phyloP scores from a whole-genome alignment of 2,113 vertebrate species.

The Caloenas nicobarica region DNA sequence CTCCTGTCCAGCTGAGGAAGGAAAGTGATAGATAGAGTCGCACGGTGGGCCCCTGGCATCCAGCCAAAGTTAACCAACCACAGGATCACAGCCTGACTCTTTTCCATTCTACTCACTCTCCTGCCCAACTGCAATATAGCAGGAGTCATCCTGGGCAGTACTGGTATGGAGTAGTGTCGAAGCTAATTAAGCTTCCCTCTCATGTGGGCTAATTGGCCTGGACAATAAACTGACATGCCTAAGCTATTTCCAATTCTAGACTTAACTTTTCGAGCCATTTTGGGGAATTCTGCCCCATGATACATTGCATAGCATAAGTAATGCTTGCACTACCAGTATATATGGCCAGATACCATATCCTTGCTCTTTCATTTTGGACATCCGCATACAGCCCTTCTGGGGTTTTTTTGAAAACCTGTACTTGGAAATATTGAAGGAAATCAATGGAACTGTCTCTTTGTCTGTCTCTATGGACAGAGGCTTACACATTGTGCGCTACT shows the following conservation, averaged over 20 bases:
- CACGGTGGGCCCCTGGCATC: too few species aligned
- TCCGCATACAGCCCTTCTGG: not conserved
- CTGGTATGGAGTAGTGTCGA: not conserved
- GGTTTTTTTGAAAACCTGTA: not conserved
- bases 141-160: not conserved
- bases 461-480: not conserved
- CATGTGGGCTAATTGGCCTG: not conserved
- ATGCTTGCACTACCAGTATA: not conserved
- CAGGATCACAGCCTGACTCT: not conserved
- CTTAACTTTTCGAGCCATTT: not conserved
- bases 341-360: not conserved
- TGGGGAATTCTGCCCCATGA: not conserved
- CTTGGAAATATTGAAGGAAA: not conserved
- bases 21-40: not conserved
- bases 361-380: not conserved
- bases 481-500: not conserved
- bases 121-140: not conserved
- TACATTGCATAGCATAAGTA: not conserved
- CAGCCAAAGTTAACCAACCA: too few species aligned
- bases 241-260: not conserved
- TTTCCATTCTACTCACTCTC: not conserved
- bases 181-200: not conserved
- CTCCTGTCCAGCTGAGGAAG: not conserved
- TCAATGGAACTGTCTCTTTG: not conserved
- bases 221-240: not conserved